Base-by-base conservation (phyloP, 2,888 invertebrate species). In the Gonocerus acuteangulatus region DNA sequence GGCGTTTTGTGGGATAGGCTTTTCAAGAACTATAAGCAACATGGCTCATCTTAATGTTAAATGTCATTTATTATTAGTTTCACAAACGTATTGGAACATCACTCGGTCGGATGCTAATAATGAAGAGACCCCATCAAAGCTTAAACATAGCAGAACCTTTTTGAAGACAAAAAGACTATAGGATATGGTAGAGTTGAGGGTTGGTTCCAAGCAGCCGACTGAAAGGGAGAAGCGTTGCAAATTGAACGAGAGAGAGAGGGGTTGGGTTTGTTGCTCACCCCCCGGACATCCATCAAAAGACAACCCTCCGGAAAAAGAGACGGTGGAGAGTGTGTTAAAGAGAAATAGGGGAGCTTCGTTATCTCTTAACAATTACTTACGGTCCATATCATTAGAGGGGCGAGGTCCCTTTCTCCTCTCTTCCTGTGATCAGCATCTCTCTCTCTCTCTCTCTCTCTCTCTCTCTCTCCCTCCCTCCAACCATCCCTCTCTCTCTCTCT, bases 311-410 rank as follows among this genome's bases (percentile, higher is more conserved):
- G 18, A 45, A 18, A 18, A n/a, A 23, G 27, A 18, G 51, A 19
- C 16, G 32, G 27, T 27, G 34, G 51, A 19, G 19, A 51, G 51
- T 51, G 34, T 51, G 34, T 51, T 51, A 51, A 51, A 51, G 51
- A 51, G 51, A 18, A 51, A 21, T 36, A n/a, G 51, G 27, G 51
- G 51, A 51, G 51, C 18, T 51, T 51, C 51, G 21, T 51, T 51
- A 51, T 51, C 51, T 51, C 51, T 51, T 21, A 51, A 51, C 51
- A 51, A 51, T 51, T 51, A 51, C 51, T 51, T 34, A 51, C 51
- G 51, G 51, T 18, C 51, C 51, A 51, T 51, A 51, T 51, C 51
- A 18, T 51, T 27, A 27, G 27, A 27, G 27, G 27, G 27, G 27
- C 9, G 27, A 27, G 27, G 4, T 27, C 27, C 27, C 27, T 9